Evolutionary conservation across 2,888 invertebrate genomes (phyloP), one percentile per base, ranked within the genome.

Genomic region (Archips crataeganus): DNA sequence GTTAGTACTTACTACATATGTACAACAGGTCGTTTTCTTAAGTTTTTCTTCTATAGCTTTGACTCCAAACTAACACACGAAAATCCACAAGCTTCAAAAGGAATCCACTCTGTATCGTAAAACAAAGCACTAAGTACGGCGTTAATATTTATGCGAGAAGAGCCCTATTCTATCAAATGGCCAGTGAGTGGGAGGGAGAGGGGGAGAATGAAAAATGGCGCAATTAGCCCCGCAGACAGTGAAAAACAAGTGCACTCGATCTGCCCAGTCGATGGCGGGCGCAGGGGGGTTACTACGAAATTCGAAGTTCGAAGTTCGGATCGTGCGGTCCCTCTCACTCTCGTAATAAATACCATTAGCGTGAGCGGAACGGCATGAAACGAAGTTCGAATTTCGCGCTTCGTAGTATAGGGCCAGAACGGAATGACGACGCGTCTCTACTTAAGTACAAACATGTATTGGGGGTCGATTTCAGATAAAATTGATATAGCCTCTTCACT

Each of bases 201-300:
- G 77, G 75, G 78, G 87, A 85, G 87, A 87, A 90, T 93, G 94
- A 94, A 91, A 93, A 94, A 94, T 93, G 88, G 92, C 87, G 90
- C 92, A 93, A 93, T 94, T 94, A 94, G 93, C 90, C 87, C 85
- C 89, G 84, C 89, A 90, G 94, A 94, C 94, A 93, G 93, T 93
- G 94, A 94, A 92, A 93, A 93, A 94, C 93, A 92, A 93, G 92
- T 91, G 91, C 91, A 91, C 91, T 92, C 91, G 87, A 92, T 93
- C 92, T 92, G 85, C 83, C 85, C 61, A 59, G 62, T 36, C 62
- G 64, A 69, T 74, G 49, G 59, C 39, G 36, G n/a, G 36, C 60
- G 13, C 39, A n/a, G n/a, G n/a, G n/a, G n/a, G n/a, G n/a, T n/a
- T n/a, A n/a, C n/a, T n/a, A n/a, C n/a, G n/a, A n/a, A n/a, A n/a